Evolutionary conservation across 2,888 invertebrate genomes (phyloP).

Genomic region (Colostygia pectinataria): DNA sequence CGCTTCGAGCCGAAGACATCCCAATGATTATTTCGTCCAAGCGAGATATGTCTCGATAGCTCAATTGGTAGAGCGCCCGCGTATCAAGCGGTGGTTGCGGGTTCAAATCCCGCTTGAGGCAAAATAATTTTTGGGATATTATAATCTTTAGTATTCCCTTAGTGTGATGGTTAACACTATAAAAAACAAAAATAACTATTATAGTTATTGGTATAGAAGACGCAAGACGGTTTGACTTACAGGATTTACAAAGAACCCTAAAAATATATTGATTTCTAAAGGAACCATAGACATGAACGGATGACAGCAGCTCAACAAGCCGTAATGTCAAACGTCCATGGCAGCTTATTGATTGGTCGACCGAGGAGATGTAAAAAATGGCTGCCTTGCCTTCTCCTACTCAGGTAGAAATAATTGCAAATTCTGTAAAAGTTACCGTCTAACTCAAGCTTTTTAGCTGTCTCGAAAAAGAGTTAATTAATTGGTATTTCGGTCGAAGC

Average conservation of each 20-base stretch:
- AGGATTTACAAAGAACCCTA: neutral
- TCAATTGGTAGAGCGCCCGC: too few species aligned
- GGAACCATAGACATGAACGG: conserved; percentile 7
- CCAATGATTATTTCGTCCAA: too few species aligned
- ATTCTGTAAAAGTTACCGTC: conserved; percentile 52
- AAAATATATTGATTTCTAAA: neutral
- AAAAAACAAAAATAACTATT: too few species aligned
- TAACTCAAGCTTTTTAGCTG: conserved; percentile 34
- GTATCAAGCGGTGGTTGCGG: too few species aligned
- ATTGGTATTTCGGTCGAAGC: conserved; percentile 42
- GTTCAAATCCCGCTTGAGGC: too few species aligned
- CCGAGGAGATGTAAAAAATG: conserved; percentile 87
- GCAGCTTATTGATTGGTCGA: conserved; percentile 81
- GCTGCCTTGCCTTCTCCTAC: conserved; percentile 93
- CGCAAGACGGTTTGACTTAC: neutral
- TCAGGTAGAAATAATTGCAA: conserved; percentile 85
- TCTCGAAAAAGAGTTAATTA: conserved; percentile 41
- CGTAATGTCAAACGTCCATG: conserved; percentile 69
- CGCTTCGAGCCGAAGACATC: too few species aligned
- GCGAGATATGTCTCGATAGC: too few species aligned
- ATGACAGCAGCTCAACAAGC: conserved; percentile 20
- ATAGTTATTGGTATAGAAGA: too few species aligned
- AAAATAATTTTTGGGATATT: too few species aligned
- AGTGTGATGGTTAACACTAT: too few species aligned
- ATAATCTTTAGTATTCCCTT: too few species aligned